Base-by-base conservation (phyloP, 30 jellyfish, hydroid and myxozoan species). In the Turritopsis rubra region DNA sequence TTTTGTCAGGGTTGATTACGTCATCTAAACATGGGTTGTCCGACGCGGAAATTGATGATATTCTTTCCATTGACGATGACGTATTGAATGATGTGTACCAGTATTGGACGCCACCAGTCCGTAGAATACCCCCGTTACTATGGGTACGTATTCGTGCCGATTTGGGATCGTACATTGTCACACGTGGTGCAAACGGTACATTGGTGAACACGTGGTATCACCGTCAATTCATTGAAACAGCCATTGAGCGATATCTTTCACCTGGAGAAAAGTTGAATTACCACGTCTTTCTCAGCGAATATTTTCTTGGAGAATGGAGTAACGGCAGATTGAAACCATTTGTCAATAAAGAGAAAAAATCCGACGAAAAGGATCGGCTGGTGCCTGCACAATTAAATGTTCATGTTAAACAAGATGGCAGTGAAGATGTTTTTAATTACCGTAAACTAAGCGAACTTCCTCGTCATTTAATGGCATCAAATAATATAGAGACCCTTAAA, bases 91-190 rank as follows among this genome's bases (percentile, higher is more conserved):
- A 90, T 75, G 95, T 90, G 21, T 90, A 73, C 71, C 95, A 90
- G 83, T 83, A 90, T 74, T 90, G 97, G 97, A 87, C 83, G 1
- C 97, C 97, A 3, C 97, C 97, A 53, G 86, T 90, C 29, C 91
- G 95, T 17, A 90, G 97, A 28, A 85, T 90, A 28, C 95, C 97
- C 54, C 89, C 97, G 28, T 79, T 90, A 27, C 90, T 85, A 23
- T 90, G 97, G 97, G 60, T 90, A 8, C 95, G 95, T 18, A 22
- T 90, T 66, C 85, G 85, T 28, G 82, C 78, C 24, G 97, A 85
- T 53, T 82, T 90, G 29, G 85, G 85, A 65, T 80, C 89, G 16
- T 90, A 85, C 72, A 81, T 90, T 52, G 91, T 79, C 31, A 88
- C 80, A 79, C 72, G 95, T 86, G 95, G 95, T 75, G 91, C 95